Conservation (phyloP, 1,140 invertebrate genomes). For the Procambarus virginalis region DNA sequence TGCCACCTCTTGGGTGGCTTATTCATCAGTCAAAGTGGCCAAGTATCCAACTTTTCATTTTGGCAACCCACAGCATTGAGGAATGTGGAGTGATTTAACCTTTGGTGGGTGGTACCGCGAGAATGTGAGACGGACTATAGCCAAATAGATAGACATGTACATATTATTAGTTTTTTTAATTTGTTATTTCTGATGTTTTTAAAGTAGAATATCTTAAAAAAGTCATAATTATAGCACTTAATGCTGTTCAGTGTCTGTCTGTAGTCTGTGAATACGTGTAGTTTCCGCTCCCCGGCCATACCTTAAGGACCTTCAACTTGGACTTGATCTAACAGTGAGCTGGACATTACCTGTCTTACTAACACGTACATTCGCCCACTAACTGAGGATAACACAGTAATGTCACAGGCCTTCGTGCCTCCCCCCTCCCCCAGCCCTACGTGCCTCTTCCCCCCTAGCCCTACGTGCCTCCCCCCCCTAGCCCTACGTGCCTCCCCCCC, state of each 20-base stretch:
- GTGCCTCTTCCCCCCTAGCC: too few relatives aligned
- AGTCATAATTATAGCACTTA: neutral
- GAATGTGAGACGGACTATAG: constrained; percentile 64
- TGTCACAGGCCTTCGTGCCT: too few relatives aligned
- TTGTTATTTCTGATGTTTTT: neutral
- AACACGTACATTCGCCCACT: too few relatives aligned
- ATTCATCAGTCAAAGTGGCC: too few relatives aligned
- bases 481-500: neutral
- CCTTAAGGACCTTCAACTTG: neutral
- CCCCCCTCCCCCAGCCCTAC: too few relatives aligned
- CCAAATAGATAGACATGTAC: neutral
- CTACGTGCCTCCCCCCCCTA: too few relatives aligned
- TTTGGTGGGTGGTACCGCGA: constrained; percentile 8
- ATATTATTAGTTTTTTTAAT: neutral
- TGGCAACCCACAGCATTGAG: neutral
- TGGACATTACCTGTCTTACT: neutral
- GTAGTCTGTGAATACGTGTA: constrained; percentile 18
- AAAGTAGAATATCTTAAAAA: constrained; percentile 12
- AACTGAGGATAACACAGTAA: too few relatives aligned
- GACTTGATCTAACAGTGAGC: neutral
- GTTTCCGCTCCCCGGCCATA: constrained; percentile 37
- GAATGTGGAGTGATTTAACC: neutral
- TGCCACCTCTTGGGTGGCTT: too few relatives aligned
- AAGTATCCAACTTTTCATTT: too few relatives aligned
- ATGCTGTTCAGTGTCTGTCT: constrained; percentile 14